phyloP scores from a whole-genome alignment of 2,797 vertebrate species.

The Periparus ater region DNA sequence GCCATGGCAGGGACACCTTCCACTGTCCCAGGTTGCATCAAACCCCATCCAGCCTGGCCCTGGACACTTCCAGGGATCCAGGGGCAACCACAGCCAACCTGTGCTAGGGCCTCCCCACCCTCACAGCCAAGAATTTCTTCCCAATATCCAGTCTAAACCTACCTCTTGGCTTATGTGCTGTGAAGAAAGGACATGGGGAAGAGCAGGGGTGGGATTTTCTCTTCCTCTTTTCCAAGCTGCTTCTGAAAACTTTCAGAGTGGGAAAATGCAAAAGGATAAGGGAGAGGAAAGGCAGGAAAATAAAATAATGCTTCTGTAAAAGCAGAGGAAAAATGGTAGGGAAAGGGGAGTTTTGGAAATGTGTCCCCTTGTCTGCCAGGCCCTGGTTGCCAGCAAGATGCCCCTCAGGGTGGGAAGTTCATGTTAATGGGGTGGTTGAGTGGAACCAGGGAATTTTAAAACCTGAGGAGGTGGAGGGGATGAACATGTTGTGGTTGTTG shows the following conservation, averaged over 20 bases:
- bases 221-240: background rate
- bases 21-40: background rate
- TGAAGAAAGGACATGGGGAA: background rate
- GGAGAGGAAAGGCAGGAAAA: background rate
- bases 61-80: background rate
- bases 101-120: background rate
- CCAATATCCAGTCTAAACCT: background rate
- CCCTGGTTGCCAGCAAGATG: background rate
- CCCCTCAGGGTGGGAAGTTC: accelerated
- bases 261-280: background rate
- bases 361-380: background rate
- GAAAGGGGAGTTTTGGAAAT: background rate
- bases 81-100: background rate
- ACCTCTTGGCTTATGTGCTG: background rate
- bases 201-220: background rate
- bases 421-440: background rate
- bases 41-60: accelerated
- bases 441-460: background rate
- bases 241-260: background rate
- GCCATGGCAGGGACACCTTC: background rate
- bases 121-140: accelerated
- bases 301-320: background rate
- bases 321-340: background rate
- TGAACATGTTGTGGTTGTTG: background rate
- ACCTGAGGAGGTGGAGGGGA: background rate